phyloP scores from a whole-genome alignment of 2,113 vertebrate genomes.

The Heptranchias perlo region DNA sequence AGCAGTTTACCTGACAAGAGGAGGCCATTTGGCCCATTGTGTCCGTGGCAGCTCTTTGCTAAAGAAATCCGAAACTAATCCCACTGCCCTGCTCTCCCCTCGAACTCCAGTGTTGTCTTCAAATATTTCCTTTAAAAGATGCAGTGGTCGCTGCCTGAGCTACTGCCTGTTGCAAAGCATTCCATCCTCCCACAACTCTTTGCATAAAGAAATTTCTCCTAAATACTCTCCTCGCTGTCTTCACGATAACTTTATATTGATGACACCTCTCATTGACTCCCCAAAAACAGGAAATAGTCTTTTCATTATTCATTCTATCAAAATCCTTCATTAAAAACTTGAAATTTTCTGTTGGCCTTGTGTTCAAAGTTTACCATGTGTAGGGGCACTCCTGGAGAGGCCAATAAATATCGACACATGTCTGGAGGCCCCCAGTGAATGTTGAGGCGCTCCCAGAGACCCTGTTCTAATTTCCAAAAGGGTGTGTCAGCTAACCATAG shows the following conservation, averaged over 20 bases:
- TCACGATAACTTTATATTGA: neutral
- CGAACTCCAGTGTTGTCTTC: neutral
- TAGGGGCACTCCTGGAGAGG: no score
- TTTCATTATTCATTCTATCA: neutral
- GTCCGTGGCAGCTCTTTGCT: neutral
- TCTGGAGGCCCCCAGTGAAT: neutral
- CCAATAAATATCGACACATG: neutral
- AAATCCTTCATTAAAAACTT: neutral
- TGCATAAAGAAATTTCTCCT: neutral
- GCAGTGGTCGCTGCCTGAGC: neutral
- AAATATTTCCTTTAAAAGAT: neutral
- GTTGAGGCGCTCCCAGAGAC: neutral
- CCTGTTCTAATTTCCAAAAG: neutral
- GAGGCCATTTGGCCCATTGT: neutral
- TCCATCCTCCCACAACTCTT: neutral
- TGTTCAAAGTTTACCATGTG: neutral
- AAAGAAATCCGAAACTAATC: neutral
- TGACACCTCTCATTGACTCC: neutral
- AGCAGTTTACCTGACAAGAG: neutral
- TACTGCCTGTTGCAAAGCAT: neutral
- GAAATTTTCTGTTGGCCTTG: neutral
- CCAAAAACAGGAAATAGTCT: neutral
- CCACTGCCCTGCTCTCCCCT: neutral
- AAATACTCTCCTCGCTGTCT: neutral
- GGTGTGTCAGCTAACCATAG: neutral